Evolutionary conservation across 1,140 invertebrate species (phyloP).

Genomic region (Oreohelix idahoensis): DNA sequence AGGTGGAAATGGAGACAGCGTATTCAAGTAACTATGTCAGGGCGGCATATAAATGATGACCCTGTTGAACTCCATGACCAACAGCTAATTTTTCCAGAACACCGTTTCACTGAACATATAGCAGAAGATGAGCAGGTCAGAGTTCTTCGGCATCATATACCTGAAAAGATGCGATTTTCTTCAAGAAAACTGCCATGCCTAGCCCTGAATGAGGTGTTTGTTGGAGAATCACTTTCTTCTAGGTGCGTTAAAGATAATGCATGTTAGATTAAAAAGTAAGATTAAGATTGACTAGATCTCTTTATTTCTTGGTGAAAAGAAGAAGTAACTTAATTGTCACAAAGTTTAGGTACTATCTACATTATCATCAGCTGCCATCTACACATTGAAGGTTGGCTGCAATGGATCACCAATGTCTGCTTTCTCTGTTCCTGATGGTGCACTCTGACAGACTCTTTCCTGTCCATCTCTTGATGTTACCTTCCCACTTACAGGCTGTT

Average conservation of each 20-base stretch:
- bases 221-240: conserved; percentile 95
- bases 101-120: conserved; percentile 76
- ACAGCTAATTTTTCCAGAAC: conserved; percentile 75
- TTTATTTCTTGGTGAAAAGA: no score
- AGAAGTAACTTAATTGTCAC: no score
- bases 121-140: conserved; percentile 70
- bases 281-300: no score
- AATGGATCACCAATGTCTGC: no score
- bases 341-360: no score
- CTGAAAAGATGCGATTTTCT: conserved; percentile 11
- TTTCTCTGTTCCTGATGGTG: no score
- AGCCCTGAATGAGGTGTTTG: conserved; percentile 93
- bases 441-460: no score
- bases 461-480: no score
- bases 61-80: conserved; percentile 82
- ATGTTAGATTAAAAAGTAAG: no score
- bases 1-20: conserved; percentile 88
- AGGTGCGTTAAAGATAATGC: conserved; percentile 66
- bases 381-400: no score
- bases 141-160: conserved; percentile 38
- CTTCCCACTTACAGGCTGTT: no score
- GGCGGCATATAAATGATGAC: conserved; percentile 76
- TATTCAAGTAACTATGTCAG: conserved; percentile 88
- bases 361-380: no score
- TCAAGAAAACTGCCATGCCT: conserved; percentile 78